These are phyloP conservation scores for Propithecus deckenii DNA, from an alignment of 2,797 vertebrate species.

Conservation along the genomic window DNA sequence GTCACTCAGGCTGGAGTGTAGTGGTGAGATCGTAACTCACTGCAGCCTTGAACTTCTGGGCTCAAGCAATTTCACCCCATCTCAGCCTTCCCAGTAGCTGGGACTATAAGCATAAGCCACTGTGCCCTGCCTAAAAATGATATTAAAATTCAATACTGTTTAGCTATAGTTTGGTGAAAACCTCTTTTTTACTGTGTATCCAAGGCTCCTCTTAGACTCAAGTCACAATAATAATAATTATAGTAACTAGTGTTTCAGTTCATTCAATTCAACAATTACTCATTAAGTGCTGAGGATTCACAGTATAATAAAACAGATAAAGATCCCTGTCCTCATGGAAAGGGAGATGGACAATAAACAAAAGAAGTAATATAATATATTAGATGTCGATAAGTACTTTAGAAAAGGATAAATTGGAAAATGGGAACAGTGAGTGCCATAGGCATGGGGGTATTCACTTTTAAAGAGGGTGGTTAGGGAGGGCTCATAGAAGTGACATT, in stretches of 20 bases:
- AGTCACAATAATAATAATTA: not conserved
- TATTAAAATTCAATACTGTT: not conserved
- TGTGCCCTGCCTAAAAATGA: too few species aligned
- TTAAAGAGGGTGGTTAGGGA: not conserved
- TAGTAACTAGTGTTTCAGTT: not conserved
- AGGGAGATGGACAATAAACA: not conserved
- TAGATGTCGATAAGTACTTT: not conserved
- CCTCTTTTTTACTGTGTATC: not conserved
- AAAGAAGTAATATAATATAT: not conserved
- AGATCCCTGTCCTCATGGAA: not conserved
- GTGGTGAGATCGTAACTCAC: too few species aligned
- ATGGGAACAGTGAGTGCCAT: not conserved
- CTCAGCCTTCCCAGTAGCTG: too few species aligned
- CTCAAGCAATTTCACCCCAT: too few species aligned
- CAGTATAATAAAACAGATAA: not conserved
- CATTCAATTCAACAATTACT: not conserved
- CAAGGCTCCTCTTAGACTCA: not conserved
- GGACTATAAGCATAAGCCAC: too few species aligned
- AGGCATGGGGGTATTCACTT: not conserved
- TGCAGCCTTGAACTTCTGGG: too few species aligned
- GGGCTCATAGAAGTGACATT: not conserved
- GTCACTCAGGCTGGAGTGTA: too few species aligned
- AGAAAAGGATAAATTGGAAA: not conserved
- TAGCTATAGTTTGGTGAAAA: not conserved
- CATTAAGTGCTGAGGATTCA: not conserved